A percentile compares a stretch with the other conserved stretches of the same genome.
Conservation (phyloP, 1,140 invertebrate species). For the Calliopsis andreniformis region DNA sequence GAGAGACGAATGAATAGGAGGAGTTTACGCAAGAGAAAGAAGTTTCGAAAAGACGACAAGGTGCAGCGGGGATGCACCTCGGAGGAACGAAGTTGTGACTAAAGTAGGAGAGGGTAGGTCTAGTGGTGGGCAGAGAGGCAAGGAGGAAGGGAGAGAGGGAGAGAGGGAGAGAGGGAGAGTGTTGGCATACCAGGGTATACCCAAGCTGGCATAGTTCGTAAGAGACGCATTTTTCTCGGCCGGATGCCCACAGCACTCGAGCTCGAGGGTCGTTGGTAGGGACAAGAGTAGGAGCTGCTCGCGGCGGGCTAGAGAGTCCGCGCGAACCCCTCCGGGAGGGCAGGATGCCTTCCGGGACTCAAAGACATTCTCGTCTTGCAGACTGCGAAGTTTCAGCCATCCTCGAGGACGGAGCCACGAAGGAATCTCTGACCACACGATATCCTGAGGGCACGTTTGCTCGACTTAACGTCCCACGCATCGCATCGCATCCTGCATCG, state of each 20-base stretch:
- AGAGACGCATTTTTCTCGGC: conserved; percentile 68
- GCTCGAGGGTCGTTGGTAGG: conserved; percentile 33
- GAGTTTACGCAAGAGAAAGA: not conserved
- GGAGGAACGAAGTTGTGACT: not conserved
- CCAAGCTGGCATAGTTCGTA: conserved; percentile 59
- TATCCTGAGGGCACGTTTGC: conserved; percentile 72
- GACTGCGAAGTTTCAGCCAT: conserved; percentile 76
- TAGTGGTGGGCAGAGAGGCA: conserved; percentile 1
- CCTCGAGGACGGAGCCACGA: conserved; percentile 62
- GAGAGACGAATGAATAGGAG: not conserved
- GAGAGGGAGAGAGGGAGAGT: conserved; percentile 26
- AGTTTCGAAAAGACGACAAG: not conserved
- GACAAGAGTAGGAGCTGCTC: conserved; percentile 35
- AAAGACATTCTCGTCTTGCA: conserved; percentile 81
- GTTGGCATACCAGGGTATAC: conserved; percentile 64
- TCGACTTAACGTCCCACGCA: conserved; percentile 75
- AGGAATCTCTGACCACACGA: conserved; percentile 80
- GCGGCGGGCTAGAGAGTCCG: conserved; percentile 27
- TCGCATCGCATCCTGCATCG: conserved; percentile 29
- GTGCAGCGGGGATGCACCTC: not conserved
- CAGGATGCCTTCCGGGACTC: conserved; percentile 76
- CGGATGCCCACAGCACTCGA: conserved; percentile 48
- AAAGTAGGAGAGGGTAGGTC: not conserved
- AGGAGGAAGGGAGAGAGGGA: not conserved
- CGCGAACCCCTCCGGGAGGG: conserved; percentile 35